These are phyloP conservation scores for Bucorvus abyssinicus DNA, from an alignment of 2,797 vertebrate species.

Conservation along the genomic window DNA sequence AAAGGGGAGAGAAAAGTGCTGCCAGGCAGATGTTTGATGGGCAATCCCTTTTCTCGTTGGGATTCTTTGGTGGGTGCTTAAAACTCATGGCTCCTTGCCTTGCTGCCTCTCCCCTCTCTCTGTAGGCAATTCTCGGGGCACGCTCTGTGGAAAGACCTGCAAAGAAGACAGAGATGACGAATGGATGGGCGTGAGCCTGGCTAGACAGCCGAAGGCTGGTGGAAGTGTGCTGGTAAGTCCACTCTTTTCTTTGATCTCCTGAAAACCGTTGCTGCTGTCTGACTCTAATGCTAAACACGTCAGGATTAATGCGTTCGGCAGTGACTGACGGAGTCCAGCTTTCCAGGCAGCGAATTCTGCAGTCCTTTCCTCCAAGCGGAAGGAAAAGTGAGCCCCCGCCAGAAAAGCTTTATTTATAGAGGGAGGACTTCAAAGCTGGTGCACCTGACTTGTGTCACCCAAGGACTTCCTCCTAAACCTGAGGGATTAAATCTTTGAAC, in stretches of 20 bases:
- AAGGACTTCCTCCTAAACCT: conserved; percentile 23
- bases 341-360: neutral
- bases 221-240: conserved; percentile 91
- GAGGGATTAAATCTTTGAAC: conserved; percentile 12
- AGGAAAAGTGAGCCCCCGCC: neutral
- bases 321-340: neutral
- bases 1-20: neutral
- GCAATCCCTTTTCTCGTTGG: neutral
- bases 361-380: neutral
- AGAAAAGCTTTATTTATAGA: conserved; percentile 1
- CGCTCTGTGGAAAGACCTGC: conserved; percentile 94
- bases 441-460: conserved; percentile 21
- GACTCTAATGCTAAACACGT: neutral
- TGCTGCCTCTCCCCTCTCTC: neutral
- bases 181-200: conserved; percentile 98
- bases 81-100: neutral
- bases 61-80: neutral
- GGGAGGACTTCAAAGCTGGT: neutral
- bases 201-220: conserved; percentile 85
- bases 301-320: neutral
- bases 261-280: neutral
- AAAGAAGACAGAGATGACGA: conserved; percentile 91
- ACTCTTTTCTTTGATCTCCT: neutral
- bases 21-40: neutral
- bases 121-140: conserved; percentile 86